Conservation (phyloP, 2,113 vertebrate species). For the Tachycineta bicolor region DNA sequence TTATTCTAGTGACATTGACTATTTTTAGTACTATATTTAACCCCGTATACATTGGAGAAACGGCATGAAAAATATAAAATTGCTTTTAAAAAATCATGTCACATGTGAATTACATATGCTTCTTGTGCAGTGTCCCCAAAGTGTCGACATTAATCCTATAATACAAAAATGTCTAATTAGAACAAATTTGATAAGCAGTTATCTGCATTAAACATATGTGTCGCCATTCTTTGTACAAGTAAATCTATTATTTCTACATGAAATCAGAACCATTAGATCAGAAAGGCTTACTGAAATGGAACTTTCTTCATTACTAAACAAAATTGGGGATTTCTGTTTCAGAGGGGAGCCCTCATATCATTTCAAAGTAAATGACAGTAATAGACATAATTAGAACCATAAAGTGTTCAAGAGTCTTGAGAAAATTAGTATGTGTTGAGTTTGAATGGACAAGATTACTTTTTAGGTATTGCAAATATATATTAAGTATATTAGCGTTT, state of each 20-base stretch:
- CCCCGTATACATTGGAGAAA: neutral
- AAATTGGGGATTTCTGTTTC: slow-evolving; percentile 77
- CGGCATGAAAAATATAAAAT: neutral
- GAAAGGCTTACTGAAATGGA: slow-evolving; percentile 76
- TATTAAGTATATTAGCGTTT: slow-evolving; percentile 77
- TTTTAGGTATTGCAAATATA: slow-evolving; percentile 75
- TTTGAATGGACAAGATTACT: slow-evolving; percentile 76
- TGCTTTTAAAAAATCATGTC: slow-evolving; percentile 19
- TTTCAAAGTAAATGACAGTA: slow-evolving; percentile 82
- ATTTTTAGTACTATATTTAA: neutral
- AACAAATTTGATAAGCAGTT: slow-evolving; percentile 82
- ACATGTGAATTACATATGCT: slow-evolving; percentile 11
- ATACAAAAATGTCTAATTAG: slow-evolving; percentile 83
- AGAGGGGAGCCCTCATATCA: slow-evolving; percentile 63
- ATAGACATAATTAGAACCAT: slow-evolving; percentile 84
- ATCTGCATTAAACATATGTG: slow-evolving; percentile 87
- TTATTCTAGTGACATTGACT: neutral
- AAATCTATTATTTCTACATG: slow-evolving; percentile 79
- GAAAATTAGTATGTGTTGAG: slow-evolving; percentile 77
- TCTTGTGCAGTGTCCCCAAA: slow-evolving; percentile 19
- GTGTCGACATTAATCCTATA: slow-evolving; percentile 68
- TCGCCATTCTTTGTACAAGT: slow-evolving; percentile 70
- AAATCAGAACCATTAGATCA: slow-evolving; percentile 79
- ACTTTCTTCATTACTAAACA: slow-evolving; percentile 81
- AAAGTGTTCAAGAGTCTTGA: slow-evolving; percentile 78